These are phyloP conservation scores for Chelonoidis abingdonii DNA, from an alignment of 2,113 vertebrate species.

Conservation along the genomic window DNA sequence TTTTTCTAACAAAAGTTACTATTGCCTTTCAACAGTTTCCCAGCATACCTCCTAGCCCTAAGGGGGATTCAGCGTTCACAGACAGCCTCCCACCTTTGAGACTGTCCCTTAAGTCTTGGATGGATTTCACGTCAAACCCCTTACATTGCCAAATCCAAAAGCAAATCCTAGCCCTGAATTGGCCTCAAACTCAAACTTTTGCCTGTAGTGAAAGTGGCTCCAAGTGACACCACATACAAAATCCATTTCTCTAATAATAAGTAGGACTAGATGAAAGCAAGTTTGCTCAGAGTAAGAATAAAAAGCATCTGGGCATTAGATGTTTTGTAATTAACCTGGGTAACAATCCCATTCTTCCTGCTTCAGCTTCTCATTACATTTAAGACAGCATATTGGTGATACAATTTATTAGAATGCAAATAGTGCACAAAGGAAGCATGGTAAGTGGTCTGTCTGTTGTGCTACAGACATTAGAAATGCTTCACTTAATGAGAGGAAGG, in stretches of 20 bases:
- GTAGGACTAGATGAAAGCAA: neutral
- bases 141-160: neutral
- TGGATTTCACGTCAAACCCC: neutral
- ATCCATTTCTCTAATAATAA: neutral
- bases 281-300: neutral
- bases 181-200: neutral
- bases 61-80: neutral
- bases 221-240: neutral
- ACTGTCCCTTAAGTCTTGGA: neutral
- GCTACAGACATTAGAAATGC: too few species aligned
- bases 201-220: neutral
- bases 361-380: neutral
- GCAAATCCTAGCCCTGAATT: neutral
- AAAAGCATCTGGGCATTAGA: neutral
- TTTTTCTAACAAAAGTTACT: neutral
- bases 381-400: neutral
- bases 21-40: neutral
- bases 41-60: neutral
- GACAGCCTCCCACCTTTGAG: neutral
- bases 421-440: too few species aligned
- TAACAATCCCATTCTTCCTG: neutral
- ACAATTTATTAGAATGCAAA: too few species aligned
- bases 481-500: too few species aligned
- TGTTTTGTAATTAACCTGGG: neutral
- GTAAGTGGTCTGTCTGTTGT: too few species aligned